A percentile compares a stretch with the other conserved stretches of the same genome.
These are phyloP conservation scores for Synanthedon andrenaeformis DNA, from an alignment of 2,888 invertebrate species.

Conservation along the genomic window DNA sequence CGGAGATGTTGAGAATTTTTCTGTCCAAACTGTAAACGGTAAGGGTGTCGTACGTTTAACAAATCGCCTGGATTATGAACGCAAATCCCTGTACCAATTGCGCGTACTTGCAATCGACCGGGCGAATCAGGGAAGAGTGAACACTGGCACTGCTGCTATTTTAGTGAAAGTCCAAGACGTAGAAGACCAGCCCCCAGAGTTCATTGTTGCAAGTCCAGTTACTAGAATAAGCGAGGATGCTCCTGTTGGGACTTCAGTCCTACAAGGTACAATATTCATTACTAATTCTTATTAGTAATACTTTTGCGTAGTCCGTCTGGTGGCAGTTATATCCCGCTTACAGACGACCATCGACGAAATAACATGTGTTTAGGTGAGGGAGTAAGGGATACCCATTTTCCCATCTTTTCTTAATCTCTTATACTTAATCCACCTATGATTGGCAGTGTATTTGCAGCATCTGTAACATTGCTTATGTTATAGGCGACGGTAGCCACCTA, in stretches of 20 bases:
- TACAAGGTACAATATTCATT: constrained; percentile 74
- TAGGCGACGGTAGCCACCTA: no score
- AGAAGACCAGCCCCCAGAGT: constrained; percentile 93
- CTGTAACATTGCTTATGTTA: no score
- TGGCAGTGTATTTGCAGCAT: no score
- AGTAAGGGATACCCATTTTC: no score
- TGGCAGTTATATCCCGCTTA: no score
- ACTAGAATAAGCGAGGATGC: constrained; percentile 89
- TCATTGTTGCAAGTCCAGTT: constrained; percentile 88
- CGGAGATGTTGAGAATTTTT: constrained; percentile 81
- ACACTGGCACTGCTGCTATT: constrained; percentile 90
- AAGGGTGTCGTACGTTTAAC: constrained; percentile 85
- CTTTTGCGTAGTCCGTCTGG: no score
- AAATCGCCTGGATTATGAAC: constrained; percentile 86
- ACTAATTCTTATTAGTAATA: no score
- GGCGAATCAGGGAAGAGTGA: constrained; percentile 84
- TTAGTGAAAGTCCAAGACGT: constrained; percentile 86
- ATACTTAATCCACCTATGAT: no score
- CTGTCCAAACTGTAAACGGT: constrained; percentile 85
- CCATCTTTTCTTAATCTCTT: no score
- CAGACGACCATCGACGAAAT: no score
- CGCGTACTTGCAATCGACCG: constrained; percentile 86
- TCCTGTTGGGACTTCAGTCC: constrained; percentile 82
- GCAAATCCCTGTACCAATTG: constrained; percentile 87
- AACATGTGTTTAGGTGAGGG: no score